Evolutionary conservation across 2,888 invertebrate genomes (phyloP), one percentile per base, ranked within the genome.

Genomic region (Mamestra brassicae): DNA sequence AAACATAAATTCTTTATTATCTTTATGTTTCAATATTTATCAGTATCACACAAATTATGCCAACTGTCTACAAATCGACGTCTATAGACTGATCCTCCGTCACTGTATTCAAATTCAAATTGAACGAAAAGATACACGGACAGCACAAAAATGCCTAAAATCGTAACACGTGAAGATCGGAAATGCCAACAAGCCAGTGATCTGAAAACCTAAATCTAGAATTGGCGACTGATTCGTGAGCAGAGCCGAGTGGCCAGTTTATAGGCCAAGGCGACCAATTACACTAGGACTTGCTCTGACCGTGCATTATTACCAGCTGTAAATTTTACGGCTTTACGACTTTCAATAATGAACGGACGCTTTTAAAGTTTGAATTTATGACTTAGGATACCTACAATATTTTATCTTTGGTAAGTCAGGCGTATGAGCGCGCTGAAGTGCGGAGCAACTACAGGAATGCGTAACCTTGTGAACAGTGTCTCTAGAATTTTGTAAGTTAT

Each of bases 191-290:
- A 95, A 95, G 94, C 94, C 91, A 94, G 90, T 96, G 95, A 95
- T 92, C 96, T 95, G 95, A 94, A 96, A 96, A 96, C 96, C 96
- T 95, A 96, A 95, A 95, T 96, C 95, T 95, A 95, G 95, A 96
- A 95, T 94, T 95, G 95, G 93, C 94, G 94, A 95, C 94, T 94
- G 93, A 91, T 92, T 90, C 89, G 91, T 89, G 92, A 93, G 92
- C 91, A 90, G 91, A 90, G 92, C 91, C 91, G 91, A 90, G 92
- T 89, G 89, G 84, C 88, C 90, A 90, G 90, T 93, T 94, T 93
- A 94, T 95, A 93, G 96, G 96, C 95, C 96, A 96, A 96, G 96
- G 96, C 93, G 87, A 95, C 93, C 93, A 93, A 95, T 93, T 91
- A 88, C 88, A 89, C 89, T 90, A 91, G 90, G 89, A 91, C 90